Conservation (phyloP, 2,888 invertebrate species). For the Torymus auratus region DNA sequence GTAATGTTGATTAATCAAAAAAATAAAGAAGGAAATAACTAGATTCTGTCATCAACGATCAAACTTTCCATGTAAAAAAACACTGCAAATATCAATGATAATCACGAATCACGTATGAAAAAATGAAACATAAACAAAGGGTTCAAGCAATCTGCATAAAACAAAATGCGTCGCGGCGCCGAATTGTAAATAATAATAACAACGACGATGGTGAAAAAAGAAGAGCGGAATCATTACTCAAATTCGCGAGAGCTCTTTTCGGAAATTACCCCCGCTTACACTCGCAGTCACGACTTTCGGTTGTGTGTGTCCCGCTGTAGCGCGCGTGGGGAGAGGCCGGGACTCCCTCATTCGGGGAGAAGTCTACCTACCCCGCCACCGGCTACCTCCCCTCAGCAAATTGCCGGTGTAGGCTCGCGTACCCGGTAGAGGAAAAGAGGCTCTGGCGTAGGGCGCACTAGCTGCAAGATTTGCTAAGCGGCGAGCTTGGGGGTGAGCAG, state of each 20-base stretch:
- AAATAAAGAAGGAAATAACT: neutral
- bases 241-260: conserved; percentile 56
- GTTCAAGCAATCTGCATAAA: conserved; percentile 2
- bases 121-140: conserved; percentile 1
- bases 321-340: neutral
- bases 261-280: conserved; percentile 54
- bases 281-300: conserved; percentile 23
- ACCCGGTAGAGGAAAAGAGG: conserved; percentile 63
- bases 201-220: neutral
- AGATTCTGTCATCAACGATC: neutral
- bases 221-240: conserved; percentile 42
- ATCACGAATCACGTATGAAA: neutral
- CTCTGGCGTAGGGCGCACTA: conserved; percentile 65
- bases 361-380: conserved; percentile 56
- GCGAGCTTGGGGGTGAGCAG: conserved; percentile 67
- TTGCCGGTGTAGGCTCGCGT: conserved; percentile 69
- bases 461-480: conserved; percentile 68
- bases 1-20: too few species aligned
- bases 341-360: conserved; percentile 27
- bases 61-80: neutral
- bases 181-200: conserved; percentile 37
- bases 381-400: conserved; percentile 65
- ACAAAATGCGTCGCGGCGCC: conserved; percentile 16
- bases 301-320: conserved; percentile 10
- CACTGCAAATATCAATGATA: neutral